Conservation (phyloP, 2,888 invertebrate genomes). For the Oscheius sp. region DNA sequence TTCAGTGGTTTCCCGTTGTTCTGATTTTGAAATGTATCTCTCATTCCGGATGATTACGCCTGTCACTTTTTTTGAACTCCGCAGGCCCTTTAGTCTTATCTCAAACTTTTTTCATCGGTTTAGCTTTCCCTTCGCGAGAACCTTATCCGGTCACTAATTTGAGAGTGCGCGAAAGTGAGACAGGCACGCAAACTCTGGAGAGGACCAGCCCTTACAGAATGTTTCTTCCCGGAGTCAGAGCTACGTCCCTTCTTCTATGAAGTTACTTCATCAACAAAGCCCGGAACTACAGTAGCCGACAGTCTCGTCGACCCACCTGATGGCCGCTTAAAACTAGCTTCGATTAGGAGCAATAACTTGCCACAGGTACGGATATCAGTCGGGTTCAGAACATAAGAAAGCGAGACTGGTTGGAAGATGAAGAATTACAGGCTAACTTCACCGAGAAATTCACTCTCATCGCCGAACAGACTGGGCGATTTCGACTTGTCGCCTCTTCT, state of each 20-base stretch:
- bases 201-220: conserved; percentile 27
- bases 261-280: conserved; percentile 43
- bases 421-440: conserved; percentile 42
- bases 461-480: conserved; percentile 44
- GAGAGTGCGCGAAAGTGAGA: conserved; percentile 14
- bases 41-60: no score
- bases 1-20: no score
- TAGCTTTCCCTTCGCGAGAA: no score
- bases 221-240: conserved; percentile 55
- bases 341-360: conserved; percentile 58
- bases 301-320: conserved; percentile 60
- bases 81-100: conserved; percentile 9
- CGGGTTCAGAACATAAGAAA: neutral
- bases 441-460: conserved; percentile 39
- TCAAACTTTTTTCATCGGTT: neutral
- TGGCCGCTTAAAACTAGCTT: conserved; percentile 54
- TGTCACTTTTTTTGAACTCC: no score
- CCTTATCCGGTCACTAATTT: conserved; percentile 20
- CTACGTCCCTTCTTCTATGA: conserved; percentile 58
- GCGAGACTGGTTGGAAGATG: neutral
- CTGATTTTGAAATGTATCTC: no score
- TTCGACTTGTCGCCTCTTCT: conserved; percentile 35
- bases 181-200: neutral
- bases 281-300: conserved; percentile 56
- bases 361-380: conserved; percentile 17